A percentile compares a stretch with the other conserved stretches of the same genome.
phyloP scores from a whole-genome alignment of 1,140 invertebrate genomes.

The Brachionus paranguensis region DNA sequence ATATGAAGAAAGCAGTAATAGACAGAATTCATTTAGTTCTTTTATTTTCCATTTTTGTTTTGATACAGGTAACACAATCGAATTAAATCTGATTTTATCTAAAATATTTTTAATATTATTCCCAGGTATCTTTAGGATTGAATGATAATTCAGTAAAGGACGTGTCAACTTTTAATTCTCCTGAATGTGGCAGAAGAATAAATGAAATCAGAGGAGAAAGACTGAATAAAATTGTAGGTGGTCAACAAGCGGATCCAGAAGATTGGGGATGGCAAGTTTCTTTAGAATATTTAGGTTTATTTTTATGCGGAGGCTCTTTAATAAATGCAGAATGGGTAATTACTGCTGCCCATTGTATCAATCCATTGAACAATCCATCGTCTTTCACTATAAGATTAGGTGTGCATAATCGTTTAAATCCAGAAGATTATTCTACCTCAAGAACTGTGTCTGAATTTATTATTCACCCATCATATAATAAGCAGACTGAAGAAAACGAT shows the following conservation, averaged over 20 bases:
- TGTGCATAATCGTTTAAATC: not conserved
- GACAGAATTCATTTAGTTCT: too few species aligned
- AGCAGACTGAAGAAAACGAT: not conserved
- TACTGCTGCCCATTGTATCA: conserved; percentile 64
- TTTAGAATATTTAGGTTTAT: not conserved
- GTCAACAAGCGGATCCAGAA: not conserved
- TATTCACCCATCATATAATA: not conserved
- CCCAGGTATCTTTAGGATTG: not conserved
- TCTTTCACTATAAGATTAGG: not conserved
- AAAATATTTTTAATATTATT: not conserved
- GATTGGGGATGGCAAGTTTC: conserved; percentile 36
- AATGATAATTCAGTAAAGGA: not conserved
- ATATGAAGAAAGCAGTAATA: too few species aligned
- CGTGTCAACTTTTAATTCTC: not conserved
- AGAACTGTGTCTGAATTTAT: not conserved
- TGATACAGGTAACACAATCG: too few species aligned
- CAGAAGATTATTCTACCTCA: not conserved
- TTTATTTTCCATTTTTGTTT: too few species aligned
- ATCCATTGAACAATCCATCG: not conserved
- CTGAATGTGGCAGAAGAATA: not conserved
- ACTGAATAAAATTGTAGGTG: conserved; percentile 17
- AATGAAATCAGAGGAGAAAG: not conserved
- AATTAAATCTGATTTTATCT: not conserved
- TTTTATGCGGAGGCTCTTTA: conserved; percentile 57
- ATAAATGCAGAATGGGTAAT: conserved; percentile 62